Evolutionary conservation across 2,888 invertebrate species (phyloP).

Genomic region (Melanostoma scalare): DNA sequence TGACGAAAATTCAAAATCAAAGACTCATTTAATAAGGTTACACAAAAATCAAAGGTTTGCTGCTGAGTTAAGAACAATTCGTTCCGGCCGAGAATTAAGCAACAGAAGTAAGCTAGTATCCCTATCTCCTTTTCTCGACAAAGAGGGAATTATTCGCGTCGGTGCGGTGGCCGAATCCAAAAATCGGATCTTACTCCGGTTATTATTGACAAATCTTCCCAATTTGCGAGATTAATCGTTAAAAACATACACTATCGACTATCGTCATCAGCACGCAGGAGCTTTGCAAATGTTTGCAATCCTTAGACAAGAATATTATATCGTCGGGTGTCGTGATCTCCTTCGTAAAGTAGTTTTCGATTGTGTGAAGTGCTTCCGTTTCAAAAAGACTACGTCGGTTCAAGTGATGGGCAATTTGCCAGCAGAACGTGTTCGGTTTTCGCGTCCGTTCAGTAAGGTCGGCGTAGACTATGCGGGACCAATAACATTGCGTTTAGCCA

Average conservation of each 20-base stretch:
- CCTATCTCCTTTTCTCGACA: no score
- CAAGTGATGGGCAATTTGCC: background rate
- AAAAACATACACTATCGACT: background rate
- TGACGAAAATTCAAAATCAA: no score
- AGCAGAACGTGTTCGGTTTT: slow-evolving; percentile 13
- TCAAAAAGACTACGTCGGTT: background rate
- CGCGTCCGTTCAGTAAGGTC: slow-evolving; percentile 12
- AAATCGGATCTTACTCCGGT: background rate
- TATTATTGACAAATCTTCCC: background rate
- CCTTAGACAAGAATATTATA: background rate
- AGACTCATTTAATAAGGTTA: no score
- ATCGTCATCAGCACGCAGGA: no score
- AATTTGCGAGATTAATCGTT: background rate
- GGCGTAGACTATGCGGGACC: slow-evolving; percentile 10
- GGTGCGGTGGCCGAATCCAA: background rate
- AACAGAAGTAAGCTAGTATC: no score
- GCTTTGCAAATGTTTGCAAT: background rate
- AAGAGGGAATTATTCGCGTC: background rate
- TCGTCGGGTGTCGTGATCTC: background rate
- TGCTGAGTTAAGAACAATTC: no score
- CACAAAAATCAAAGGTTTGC: no score
- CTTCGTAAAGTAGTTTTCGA: background rate
- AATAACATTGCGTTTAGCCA: background rate
- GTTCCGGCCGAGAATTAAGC: no score
- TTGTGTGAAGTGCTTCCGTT: background rate